A percentile compares a stretch with the other conserved stretches of the same genome.
These are phyloP conservation scores for Spea bombifrons DNA, from an alignment of 2,113 vertebrate genomes.

Conservation along the genomic window DNA sequence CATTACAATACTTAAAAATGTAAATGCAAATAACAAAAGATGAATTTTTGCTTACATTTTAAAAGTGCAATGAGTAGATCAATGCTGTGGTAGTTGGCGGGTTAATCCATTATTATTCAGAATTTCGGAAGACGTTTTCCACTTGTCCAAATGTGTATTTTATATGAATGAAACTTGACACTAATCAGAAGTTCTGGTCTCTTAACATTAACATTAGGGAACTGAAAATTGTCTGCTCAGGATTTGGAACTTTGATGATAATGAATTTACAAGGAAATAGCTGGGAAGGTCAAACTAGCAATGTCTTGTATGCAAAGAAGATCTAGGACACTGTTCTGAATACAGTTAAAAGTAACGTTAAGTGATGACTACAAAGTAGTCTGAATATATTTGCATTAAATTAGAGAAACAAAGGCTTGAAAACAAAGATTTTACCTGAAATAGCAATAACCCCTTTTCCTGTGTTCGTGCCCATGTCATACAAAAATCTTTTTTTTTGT, in stretches of 20 bases:
- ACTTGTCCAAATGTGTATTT: slow-evolving; percentile 51
- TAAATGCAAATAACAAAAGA: too few relatives aligned
- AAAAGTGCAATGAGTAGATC: neutral
- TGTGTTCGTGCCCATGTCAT: neutral
- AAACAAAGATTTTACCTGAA: slow-evolving; percentile 54
- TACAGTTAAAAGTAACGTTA: slow-evolving; percentile 62
- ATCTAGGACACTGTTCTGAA: slow-evolving; percentile 57
- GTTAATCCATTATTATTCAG: slow-evolving; percentile 45
- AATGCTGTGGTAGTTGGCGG: neutral
- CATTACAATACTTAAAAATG: too few relatives aligned
- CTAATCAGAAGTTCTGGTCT: slow-evolving; percentile 56
- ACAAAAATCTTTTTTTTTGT: neutral
- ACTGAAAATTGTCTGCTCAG: slow-evolving; percentile 52
- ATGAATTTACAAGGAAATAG: slow-evolving; percentile 56
- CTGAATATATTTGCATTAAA: slow-evolving; percentile 63
- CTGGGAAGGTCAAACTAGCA: slow-evolving; percentile 59
- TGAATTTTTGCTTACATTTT: too few relatives aligned
- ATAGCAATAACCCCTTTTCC: neutral
- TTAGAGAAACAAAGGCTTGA: slow-evolving; percentile 47
- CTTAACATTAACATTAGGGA: slow-evolving; percentile 59
- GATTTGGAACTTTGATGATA: slow-evolving; percentile 55
- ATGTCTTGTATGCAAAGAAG: slow-evolving; percentile 52
- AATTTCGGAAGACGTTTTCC: slow-evolving; percentile 51
- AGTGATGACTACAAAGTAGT: slow-evolving; percentile 56
- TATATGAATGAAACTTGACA: slow-evolving; percentile 54